Conservation (phyloP, 2,888 invertebrate genomes). For the Caenorhabditis afra region DNA sequence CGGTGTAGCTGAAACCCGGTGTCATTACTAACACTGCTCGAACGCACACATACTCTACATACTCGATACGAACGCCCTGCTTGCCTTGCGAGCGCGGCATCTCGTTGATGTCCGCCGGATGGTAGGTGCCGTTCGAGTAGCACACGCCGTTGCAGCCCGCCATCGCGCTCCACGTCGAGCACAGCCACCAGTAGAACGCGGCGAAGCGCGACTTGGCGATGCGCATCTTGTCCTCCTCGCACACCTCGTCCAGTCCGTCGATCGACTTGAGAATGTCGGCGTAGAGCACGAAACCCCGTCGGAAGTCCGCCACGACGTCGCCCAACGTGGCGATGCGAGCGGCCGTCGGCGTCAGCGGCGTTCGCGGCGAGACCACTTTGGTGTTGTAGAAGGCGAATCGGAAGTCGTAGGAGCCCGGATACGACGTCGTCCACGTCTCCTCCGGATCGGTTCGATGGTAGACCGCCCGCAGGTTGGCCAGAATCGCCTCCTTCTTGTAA, state of each 20-base stretch:
- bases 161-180: conserved; percentile 66
- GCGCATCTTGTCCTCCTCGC: conserved; percentile 59
- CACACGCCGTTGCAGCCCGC: conserved; percentile 68
- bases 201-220: conserved; percentile 74
- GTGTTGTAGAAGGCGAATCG: conserved; percentile 49
- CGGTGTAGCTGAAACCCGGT: conserved; percentile 41
- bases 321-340: conserved; percentile 64
- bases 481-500: conserved; percentile 16
- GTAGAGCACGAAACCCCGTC: conserved; percentile 71
- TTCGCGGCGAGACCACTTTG: conserved; percentile 47
- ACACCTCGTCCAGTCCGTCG: conserved; percentile 56
- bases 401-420: conserved; percentile 45
- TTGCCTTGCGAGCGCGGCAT: conserved; percentile 39
- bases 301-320: conserved; percentile 72
- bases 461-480: conserved; percentile 21
- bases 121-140: conserved; percentile 76
- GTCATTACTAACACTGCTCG: too few species aligned
- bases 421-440: conserved; percentile 22
- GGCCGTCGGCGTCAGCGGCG: conserved; percentile 59
- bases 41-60: conserved; percentile 23
- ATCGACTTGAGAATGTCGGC: conserved; percentile 67
- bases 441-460: conserved; percentile 38
- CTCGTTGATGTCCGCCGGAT: conserved; percentile 60
- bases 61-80: conserved; percentile 39
- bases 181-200: conserved; percentile 76